These are phyloP conservation scores for Sarcophaga subvicina DNA, from an alignment of 2,888 invertebrate species.

Conservation along the genomic window DNA sequence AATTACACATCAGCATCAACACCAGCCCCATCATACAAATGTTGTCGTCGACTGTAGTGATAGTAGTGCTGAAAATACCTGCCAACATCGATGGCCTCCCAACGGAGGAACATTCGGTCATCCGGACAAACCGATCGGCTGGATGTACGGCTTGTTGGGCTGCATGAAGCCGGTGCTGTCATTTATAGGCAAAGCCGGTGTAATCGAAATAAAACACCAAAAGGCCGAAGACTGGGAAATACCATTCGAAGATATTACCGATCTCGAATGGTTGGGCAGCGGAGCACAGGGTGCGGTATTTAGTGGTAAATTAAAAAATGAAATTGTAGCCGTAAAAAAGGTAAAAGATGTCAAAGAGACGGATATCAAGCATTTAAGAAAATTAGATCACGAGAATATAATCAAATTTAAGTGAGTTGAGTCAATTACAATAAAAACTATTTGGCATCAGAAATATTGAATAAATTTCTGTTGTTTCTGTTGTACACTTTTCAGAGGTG, in stretches of 20 bases:
- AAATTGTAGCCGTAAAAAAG: constrained; percentile 97
- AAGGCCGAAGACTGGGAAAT: constrained; percentile 95
- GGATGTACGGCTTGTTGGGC: constrained; percentile 92
- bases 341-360: constrained; percentile 95
- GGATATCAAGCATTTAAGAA: constrained; percentile 94
- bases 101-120: constrained; percentile 81
- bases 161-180: constrained; percentile 94
- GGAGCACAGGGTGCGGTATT: constrained; percentile 99
- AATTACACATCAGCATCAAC: constrained; percentile 71
- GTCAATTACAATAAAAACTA: too few relatives aligned
- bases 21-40: constrained; percentile 71
- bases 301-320: constrained; percentile 90
- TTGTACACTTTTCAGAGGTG: constrained; percentile 85
- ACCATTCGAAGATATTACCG: constrained; percentile 93
- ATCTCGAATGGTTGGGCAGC: constrained; percentile 95
- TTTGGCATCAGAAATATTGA: background rate
- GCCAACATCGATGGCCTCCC: constrained; percentile 83
- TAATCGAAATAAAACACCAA: constrained; percentile 85
- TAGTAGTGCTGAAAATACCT: constrained; percentile 81
- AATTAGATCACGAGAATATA: constrained; percentile 97
- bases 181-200: constrained; percentile 91
- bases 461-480: constrained; percentile 61
- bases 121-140: constrained; percentile 84
- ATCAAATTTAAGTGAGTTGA: constrained; percentile 85
- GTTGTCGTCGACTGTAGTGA: constrained; percentile 78